Percentiles rank a stretch among this genome's conserved stretches.
Evolutionary conservation across 2,113 vertebrate species (phyloP).

Genomic region (Pachyramphus minor): DNA sequence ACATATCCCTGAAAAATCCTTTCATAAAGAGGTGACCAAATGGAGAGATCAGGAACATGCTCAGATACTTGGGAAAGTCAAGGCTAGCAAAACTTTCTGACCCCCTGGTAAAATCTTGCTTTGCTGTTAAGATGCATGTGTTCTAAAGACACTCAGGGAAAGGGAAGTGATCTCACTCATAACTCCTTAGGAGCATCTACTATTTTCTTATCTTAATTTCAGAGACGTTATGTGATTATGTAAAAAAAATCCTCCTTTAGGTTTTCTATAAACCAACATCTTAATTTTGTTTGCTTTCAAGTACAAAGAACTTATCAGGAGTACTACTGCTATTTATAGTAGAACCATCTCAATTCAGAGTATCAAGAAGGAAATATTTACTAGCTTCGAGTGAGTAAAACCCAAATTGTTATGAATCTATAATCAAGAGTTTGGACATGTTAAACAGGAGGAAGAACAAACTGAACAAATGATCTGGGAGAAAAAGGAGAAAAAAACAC

Average conservation of each 20-base stretch:
- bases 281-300: background rate
- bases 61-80: background rate
- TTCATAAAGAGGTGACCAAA: background rate
- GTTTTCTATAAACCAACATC: background rate
- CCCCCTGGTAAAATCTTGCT: background rate
- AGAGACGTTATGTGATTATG: slow-evolving; percentile 26
- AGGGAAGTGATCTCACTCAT: background rate
- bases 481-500: background rate
- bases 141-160: background rate
- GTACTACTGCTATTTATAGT: background rate
- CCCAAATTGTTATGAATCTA: background rate
- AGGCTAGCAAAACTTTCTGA: background rate
- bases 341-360: background rate
- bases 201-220: slow-evolving; percentile 47
- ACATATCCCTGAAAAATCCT: background rate
- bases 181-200: background rate
- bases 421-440: background rate
- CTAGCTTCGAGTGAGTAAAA: background rate
- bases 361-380: background rate
- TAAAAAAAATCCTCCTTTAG: background rate
- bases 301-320: background rate
- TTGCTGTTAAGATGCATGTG: background rate
- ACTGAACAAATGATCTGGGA: background rate
- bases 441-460: background rate
- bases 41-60: background rate